Evolutionary conservation across 2,113 vertebrate species (phyloP).

Genomic region (cattle (Bos taurus)): ARS-UCD2.0 NC_037357.1:15174001-15174500

Average conservation of each 20-base stretch:
- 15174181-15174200: neutral
- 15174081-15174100: rapidly evolving
- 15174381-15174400: neutral
- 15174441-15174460: neutral
- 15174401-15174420: neutral
- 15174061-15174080: no score
- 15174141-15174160: neutral
- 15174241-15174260: neutral
- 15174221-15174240: neutral
- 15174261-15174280: neutral
- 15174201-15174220: neutral
- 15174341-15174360: neutral
- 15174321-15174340: neutral
- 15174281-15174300: neutral
- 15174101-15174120: no score
- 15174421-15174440: neutral
- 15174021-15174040: no score
- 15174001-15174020: no score
- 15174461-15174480: neutral
- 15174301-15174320: neutral
- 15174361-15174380: neutral
- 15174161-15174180: neutral
- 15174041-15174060: no score
- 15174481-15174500: neutral
- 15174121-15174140: neutral